These are phyloP conservation scores for Astropecten irregularis DNA, from an alignment of 53 echinoderm and acorn worm species.

Conservation along the genomic window DNA sequence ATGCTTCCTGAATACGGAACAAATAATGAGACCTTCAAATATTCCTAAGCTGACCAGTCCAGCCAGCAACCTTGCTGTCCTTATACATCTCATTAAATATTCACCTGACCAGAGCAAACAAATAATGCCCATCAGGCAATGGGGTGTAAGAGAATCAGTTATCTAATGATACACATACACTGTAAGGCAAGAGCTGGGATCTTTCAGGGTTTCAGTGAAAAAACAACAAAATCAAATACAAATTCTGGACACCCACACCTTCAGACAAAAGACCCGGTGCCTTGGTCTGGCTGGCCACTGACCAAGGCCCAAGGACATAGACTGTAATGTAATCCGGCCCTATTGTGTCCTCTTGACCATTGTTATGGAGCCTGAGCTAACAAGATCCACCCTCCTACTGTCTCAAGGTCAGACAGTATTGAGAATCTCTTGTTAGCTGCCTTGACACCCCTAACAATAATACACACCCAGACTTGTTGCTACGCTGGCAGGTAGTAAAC, in stretches of 20 bases:
- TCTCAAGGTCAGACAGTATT: slow-evolving; percentile 24
- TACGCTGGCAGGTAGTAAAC: no score
- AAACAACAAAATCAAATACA: no score
- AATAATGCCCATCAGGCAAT: no score
- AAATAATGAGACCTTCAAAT: slow-evolving; percentile 24
- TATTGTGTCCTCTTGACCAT: slow-evolving; percentile 32
- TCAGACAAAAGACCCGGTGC: neutral
- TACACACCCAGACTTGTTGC: no score
- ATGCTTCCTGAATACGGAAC: slow-evolving; percentile 17
- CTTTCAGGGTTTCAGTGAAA: neutral
- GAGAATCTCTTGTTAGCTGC: no score
- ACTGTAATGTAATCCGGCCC: neutral
- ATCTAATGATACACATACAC: no score
- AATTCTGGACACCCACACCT: neutral
- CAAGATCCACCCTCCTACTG: neutral
- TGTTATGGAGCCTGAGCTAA: slow-evolving; percentile 8
- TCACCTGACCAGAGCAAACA: no score
- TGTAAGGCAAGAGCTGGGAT: neutral
- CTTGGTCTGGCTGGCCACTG: neutral
- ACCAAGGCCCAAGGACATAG: slow-evolving; percentile 6
- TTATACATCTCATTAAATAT: no score
- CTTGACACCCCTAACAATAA: no score
- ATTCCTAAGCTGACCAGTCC: neutral
- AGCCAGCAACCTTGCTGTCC: no score
- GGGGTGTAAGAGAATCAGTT: no score